Conservation (phyloP, 2,113 vertebrate species). For the Peromyscus leucopus region DNA sequence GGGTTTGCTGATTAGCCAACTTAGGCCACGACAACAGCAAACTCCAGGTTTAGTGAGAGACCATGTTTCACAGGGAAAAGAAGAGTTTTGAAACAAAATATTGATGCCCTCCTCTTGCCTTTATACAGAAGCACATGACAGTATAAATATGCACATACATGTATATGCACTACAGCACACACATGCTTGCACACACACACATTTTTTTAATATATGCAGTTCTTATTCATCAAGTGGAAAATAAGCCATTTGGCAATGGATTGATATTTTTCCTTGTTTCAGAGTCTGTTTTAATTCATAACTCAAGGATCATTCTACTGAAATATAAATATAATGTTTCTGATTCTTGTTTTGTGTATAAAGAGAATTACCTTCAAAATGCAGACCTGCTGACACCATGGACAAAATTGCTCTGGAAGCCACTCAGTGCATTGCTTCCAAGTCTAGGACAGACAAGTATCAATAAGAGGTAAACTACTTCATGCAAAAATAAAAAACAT, state of each 20-base stretch:
- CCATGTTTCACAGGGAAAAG: not conserved
- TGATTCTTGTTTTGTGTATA: constrained; percentile 11
- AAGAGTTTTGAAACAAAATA: not conserved
- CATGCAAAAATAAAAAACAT: constrained; percentile 14
- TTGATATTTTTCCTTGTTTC: not conserved
- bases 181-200: not conserved
- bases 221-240: not conserved
- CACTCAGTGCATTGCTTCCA: not conserved
- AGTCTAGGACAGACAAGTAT: not conserved
- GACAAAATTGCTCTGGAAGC: not conserved
- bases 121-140: not conserved
- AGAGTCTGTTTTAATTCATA: not conserved
- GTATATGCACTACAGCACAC: not conserved
- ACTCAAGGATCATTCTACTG: not conserved
- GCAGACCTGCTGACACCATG: not conserved
- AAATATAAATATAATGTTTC: not conserved
- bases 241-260: not conserved
- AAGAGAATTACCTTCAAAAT: not conserved
- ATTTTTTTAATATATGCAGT: not conserved
- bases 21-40: not conserved
- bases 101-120: not conserved
- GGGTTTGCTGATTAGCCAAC: not conserved
- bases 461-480: not conserved
- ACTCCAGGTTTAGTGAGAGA: not conserved
- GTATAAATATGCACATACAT: not conserved